phyloP scores from a whole-genome alignment of 2,113 vertebrate species.

The Sylvietta virens region DNA sequence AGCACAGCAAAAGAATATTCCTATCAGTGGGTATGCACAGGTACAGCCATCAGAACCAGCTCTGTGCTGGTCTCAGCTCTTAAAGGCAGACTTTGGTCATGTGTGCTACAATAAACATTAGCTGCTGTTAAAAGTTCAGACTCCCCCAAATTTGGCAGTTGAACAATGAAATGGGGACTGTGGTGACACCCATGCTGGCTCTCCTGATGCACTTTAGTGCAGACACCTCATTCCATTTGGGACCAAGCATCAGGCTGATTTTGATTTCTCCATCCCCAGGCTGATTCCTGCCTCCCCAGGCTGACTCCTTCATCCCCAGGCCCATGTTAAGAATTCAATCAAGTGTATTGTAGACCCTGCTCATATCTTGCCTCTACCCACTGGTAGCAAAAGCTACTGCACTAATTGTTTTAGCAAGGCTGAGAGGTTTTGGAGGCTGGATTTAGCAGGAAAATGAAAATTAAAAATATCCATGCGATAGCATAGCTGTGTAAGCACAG shows the following conservation, averaged over 20 bases:
- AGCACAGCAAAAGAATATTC: not conserved
- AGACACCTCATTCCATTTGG: not conserved
- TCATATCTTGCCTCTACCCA: not conserved
- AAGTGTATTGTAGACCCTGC: not conserved
- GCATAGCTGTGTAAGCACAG: not conserved
- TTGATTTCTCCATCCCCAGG: not conserved
- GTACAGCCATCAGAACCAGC: not conserved
- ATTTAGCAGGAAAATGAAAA: not conserved
- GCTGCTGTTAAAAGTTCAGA: not conserved
- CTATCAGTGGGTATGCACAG: not conserved
- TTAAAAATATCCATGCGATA: not conserved
- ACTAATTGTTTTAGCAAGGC: not conserved
- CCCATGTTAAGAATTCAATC: not conserved
- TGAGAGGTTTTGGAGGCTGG: not conserved
- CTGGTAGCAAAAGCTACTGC: not conserved
- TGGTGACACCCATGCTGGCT: not conserved
- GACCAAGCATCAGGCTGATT: not conserved
- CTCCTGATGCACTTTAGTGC: not conserved
- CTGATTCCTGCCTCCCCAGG: not conserved
- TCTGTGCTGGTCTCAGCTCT: not conserved
- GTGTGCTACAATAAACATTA: not conserved
- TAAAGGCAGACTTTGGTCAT: not conserved
- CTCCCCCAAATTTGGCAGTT: not conserved
- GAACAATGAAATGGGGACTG: not conserved
- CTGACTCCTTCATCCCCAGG: not conserved